These are phyloP conservation scores for Dermochelys coriacea DNA, from an alignment of 2,797 vertebrate species.

Conservation along the genomic window DNA sequence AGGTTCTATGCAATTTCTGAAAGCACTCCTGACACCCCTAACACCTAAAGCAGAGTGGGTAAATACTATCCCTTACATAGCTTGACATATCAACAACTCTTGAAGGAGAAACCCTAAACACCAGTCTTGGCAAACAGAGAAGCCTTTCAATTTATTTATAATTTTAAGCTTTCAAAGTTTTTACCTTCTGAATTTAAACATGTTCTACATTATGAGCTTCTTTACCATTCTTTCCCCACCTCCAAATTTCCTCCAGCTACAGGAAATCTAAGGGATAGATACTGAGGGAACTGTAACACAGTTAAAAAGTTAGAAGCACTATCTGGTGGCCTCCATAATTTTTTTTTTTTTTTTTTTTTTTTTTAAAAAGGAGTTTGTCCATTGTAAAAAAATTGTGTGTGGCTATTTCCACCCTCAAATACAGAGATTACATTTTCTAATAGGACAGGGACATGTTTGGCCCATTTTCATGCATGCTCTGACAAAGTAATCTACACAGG, in stretches of 20 bases:
- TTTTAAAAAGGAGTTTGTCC: not conserved
- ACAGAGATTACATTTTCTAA: not conserved
- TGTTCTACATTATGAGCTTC: not conserved
- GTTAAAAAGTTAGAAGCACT: not conserved
- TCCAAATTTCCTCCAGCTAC: not conserved
- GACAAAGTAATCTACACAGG: not conserved
- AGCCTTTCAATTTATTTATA: not conserved
- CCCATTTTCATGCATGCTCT: not conserved
- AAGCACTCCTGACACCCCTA: accelerated
- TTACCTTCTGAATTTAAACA: not conserved
- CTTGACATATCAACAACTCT: not conserved
- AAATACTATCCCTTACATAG: not conserved
- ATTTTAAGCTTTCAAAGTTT: not conserved
- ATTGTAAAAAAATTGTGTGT: not conserved
- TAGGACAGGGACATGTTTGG: accelerated
- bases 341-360: too few relatives aligned
- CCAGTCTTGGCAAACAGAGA: not conserved
- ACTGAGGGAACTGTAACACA: not conserved
- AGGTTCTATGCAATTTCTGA: not conserved
- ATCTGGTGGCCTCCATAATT: not conserved
- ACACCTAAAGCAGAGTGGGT: accelerated
- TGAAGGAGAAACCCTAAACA: not conserved
- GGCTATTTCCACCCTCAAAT: not conserved
- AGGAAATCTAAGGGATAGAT: not conserved
- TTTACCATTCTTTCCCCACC: not conserved